phyloP scores from a whole-genome alignment of 2,113 vertebrate genomes.

The Percina caprodes region DNA sequence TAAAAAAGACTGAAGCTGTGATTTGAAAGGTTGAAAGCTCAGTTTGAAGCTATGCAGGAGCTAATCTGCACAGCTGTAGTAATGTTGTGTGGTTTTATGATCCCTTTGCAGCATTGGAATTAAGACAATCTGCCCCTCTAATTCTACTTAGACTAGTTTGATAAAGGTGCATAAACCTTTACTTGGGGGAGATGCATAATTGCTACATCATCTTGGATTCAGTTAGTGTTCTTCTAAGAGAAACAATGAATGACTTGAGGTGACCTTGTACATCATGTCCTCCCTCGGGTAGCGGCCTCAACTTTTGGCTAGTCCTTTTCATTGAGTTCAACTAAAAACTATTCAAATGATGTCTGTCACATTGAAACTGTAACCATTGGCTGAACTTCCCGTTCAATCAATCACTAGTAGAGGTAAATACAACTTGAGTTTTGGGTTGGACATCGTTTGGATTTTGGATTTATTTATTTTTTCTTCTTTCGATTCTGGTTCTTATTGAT shows the following conservation, averaged over 20 bases:
- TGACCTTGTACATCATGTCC: constrained; percentile 3
- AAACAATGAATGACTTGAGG: not conserved
- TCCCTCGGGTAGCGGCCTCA: constrained; percentile 8
- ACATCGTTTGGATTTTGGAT: no score
- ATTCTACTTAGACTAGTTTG: not conserved
- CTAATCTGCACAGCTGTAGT: not conserved
- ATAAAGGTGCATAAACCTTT: not conserved
- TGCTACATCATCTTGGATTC: not conserved
- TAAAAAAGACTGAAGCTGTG: not conserved
- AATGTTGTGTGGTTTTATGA: not conserved
- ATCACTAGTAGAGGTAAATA: not conserved
- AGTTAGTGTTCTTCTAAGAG: not conserved
- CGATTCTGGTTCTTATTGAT: no score
- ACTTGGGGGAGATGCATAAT: not conserved
- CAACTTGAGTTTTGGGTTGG: no score
- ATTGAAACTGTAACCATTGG: not conserved
- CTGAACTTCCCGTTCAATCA: constrained; percentile 6
- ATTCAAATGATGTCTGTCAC: not conserved
- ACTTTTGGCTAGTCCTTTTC: not conserved
- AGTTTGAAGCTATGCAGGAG: not conserved
- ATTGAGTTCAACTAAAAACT: not conserved
- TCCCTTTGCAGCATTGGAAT: not conserved
- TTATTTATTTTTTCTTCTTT: no score
- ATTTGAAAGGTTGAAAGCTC: constrained; percentile 5
- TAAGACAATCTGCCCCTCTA: not conserved